Percentiles rank a stretch among this genome's conserved stretches.
These are phyloP conservation scores for Elachura formosa DNA, from an alignment of 2,113 vertebrate species.

Conservation along the genomic window DNA sequence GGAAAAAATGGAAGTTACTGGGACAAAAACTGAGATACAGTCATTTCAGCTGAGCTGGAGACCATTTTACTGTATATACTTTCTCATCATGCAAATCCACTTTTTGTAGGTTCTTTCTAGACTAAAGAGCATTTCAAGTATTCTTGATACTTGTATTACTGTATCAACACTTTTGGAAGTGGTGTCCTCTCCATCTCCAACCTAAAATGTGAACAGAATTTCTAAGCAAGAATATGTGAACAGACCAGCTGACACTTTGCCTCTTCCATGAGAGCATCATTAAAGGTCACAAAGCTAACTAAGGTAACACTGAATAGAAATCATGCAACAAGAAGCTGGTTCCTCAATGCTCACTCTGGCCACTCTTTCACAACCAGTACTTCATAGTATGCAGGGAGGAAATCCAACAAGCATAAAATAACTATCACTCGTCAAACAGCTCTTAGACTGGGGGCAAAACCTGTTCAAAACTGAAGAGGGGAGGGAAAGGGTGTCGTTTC, in stretches of 20 bases:
- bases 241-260: background rate
- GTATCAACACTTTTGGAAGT: background rate
- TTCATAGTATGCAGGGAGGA: background rate
- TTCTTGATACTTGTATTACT: background rate
- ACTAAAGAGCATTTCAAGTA: background rate
- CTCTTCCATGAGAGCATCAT: background rate
- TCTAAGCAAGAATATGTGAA: background rate
- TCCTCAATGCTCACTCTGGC: background rate
- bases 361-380: background rate
- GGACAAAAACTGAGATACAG: background rate
- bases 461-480: background rate
- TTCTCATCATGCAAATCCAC: background rate
- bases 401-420: background rate
- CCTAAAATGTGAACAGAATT: background rate
- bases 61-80: background rate
- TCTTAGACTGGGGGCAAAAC: background rate
- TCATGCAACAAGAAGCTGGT: background rate
- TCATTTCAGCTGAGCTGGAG: background rate
- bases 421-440: background rate
- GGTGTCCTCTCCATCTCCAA: background rate
- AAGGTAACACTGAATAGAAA: background rate
- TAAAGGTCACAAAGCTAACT: background rate
- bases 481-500: background rate
- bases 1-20: background rate
- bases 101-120: background rate